phyloP scores from a whole-genome alignment of 2,113 vertebrate species.

The Drymodes brunneopygia region DNA sequence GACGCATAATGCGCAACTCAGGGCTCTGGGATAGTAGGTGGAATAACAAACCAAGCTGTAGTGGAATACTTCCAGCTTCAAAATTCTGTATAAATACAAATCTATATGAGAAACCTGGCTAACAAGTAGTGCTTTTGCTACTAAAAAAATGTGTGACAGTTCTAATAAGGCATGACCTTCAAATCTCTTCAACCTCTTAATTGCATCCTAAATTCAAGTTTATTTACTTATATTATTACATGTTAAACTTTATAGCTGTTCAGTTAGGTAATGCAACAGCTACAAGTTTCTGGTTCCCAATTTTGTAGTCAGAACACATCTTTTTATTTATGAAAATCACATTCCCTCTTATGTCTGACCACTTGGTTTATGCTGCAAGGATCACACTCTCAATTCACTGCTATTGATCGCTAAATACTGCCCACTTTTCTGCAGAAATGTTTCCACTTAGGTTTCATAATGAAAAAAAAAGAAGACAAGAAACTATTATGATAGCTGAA shows the following conservation, averaged over 20 bases:
- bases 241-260: background rate
- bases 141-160: background rate
- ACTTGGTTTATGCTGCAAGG: background rate
- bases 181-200: background rate
- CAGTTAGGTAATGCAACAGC: background rate
- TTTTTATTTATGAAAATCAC: slow-evolving; percentile 5
- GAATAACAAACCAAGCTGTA: slow-evolving; percentile 28
- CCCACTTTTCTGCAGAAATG: background rate
- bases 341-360: background rate
- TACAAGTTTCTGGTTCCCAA: background rate
- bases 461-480: background rate
- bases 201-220: background rate
- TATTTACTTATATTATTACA: background rate
- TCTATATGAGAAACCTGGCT: background rate
- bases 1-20: background rate
- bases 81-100: background rate
- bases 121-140: background rate
- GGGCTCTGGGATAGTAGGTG: background rate
- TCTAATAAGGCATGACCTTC: background rate
- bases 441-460: background rate
- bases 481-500: background rate
- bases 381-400: background rate
- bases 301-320: background rate
- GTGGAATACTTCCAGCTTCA: background rate
- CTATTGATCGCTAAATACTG: background rate